These are phyloP conservation scores for Lasius fuliginosus DNA, from an alignment of 2,888 invertebrate genomes.

Conservation along the genomic window DNA sequence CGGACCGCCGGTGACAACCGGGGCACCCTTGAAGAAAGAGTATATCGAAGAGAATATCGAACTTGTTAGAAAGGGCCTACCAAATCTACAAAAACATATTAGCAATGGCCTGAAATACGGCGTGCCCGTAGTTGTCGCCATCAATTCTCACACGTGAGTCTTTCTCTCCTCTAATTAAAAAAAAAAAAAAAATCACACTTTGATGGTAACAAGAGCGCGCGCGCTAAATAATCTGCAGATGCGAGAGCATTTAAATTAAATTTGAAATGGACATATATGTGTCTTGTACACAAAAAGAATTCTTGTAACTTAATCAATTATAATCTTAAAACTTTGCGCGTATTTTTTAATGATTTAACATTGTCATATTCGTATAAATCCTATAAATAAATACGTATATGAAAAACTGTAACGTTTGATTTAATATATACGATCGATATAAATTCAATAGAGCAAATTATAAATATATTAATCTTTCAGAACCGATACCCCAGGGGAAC, in stretches of 20 bases:
- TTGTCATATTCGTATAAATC: not conserved
- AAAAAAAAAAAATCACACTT: not conserved
- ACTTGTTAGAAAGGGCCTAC: conserved; percentile 94
- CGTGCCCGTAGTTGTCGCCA: conserved; percentile 97
- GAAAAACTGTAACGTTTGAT: not conserved
- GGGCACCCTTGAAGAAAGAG: conserved; percentile 93
- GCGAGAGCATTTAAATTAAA: not conserved
- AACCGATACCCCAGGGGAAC: conserved; percentile 94
- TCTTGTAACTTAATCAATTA: conserved; percentile 8
- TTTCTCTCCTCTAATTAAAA: not conserved
- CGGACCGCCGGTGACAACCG: conserved; percentile 95
- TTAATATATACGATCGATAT: not conserved
- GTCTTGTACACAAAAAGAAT: not conserved
- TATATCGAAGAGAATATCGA: conserved; percentile 96
- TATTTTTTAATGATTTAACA: not conserved
- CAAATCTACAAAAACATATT: conserved; percentile 97
- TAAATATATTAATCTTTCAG: conserved; percentile 86
- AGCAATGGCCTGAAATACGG: conserved; percentile 96
- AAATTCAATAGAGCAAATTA: not conserved
- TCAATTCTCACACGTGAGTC: conserved; percentile 93
- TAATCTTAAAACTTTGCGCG: not conserved
- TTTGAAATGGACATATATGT: not conserved
- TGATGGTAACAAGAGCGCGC: not conserved
- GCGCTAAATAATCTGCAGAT: not conserved
- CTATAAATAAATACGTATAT: not conserved